Evolutionary conservation across 1,140 invertebrate species (phyloP).

Genomic region (Magallana ariakensis): DNA sequence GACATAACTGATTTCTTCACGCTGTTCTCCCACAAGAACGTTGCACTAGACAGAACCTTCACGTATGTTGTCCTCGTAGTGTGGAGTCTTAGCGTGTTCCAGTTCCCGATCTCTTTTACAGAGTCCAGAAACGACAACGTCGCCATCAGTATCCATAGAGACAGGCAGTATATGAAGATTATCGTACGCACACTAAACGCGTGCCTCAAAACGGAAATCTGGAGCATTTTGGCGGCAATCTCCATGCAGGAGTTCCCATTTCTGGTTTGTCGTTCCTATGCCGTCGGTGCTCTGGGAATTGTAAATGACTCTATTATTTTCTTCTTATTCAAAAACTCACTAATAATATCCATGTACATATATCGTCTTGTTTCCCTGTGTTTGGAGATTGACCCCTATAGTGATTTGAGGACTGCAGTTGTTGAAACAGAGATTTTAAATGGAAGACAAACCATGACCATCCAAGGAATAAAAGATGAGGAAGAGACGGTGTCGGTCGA

Average conservation of each 20-base stretch:
- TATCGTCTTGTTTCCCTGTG: slow-evolving; percentile 30
- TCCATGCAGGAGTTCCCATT: slow-evolving; percentile 35
- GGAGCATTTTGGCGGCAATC: slow-evolving; percentile 23
- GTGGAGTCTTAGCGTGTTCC: slow-evolving; percentile 43
- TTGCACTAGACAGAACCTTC: slow-evolving; percentile 36
- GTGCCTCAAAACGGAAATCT: slow-evolving; percentile 32
- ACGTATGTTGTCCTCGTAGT: slow-evolving; percentile 32
- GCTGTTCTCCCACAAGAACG: slow-evolving; percentile 83
- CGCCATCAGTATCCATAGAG: neutral
- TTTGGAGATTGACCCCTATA: neutral
- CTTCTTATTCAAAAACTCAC: slow-evolving; percentile 19
- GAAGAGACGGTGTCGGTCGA: neutral
- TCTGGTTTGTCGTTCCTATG: slow-evolving; percentile 35
- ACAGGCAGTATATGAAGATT: neutral
- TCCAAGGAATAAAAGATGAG: neutral
- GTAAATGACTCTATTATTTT: slow-evolving; percentile 18
- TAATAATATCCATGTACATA: slow-evolving; percentile 24
- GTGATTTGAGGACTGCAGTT: neutral
- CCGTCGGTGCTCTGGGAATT: slow-evolving; percentile 19
- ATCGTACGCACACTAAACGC: neutral
- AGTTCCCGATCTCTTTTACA: slow-evolving; percentile 39
- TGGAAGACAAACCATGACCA: neutral
- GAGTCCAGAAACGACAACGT: slow-evolving; percentile 38
- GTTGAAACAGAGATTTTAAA: neutral
- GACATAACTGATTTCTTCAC: slow-evolving; percentile 97